phyloP scores from a whole-genome alignment of 2,113 vertebrate genomes.

The Sebastes schlegelii region DNA sequence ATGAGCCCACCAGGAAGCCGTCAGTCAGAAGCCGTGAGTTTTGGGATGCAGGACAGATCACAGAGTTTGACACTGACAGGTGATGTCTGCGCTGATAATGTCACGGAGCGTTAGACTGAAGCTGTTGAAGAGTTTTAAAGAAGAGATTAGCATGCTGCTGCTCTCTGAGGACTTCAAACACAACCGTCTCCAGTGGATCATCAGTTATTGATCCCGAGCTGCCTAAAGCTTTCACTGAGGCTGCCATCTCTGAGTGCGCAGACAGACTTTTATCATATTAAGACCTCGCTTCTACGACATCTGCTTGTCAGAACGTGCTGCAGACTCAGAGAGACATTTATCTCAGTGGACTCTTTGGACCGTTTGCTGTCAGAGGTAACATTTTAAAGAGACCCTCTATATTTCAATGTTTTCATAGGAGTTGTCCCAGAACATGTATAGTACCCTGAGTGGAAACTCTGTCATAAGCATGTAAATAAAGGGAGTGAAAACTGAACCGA shows the following conservation, averaged over 20 bases:
- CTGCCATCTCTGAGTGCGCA: background rate
- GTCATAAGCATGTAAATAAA: no score
- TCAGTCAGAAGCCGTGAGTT: background rate
- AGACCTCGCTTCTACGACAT: background rate
- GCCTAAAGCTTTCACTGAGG: background rate
- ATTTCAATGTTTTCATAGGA: background rate
- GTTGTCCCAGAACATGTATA: background rate
- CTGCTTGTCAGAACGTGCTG: background rate
- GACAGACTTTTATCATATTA: background rate
- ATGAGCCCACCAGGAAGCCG: background rate
- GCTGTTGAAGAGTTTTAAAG: background rate
- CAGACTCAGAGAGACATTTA: background rate
- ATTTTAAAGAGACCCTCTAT: background rate
- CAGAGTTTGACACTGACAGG: background rate
- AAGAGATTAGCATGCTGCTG: constrained; percentile 10
- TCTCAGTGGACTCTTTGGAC: background rate
- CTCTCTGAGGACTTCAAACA: constrained; percentile 16
- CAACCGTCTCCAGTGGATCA: background rate
- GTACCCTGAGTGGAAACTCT: background rate
- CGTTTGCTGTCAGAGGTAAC: background rate
- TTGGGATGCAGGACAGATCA: background rate
- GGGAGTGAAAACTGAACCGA: no score
- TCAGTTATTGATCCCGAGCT: background rate
- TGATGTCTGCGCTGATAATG: background rate
- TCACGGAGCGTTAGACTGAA: background rate